Evolutionary conservation across 2,888 invertebrate genomes (phyloP), one percentile per base, ranked within the genome.

Genomic region (Sthenelais limicola): DNA sequence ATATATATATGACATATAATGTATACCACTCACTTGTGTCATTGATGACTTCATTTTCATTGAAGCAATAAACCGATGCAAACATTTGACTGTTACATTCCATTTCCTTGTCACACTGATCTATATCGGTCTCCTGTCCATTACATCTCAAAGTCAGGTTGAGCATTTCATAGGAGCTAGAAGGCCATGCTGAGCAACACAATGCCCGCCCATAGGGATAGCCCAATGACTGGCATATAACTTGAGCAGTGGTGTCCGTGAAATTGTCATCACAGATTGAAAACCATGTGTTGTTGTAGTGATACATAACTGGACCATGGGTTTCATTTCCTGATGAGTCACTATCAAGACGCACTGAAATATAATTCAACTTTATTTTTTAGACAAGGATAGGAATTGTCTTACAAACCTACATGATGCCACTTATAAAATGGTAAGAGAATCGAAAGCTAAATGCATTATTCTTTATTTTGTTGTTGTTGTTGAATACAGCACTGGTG

Each of bases 261-360:
- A 85, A 85, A 3, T 78, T 80, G 1, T 80, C 78, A 54, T 83
- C 82, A 76, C 84, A 84, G 3, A 85, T 80, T 15, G 78, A 72
- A 24, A 66, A 68, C 84, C 83, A 85, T 0, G 72, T 69, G 52
- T 76, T 68, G 35, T 80, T 79, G 28, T 79, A 74, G 67, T 81
- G 77, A 51, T 78, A 69, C 28, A 80, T 72, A 0, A 85, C 81
- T 0, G 82, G 81, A 5, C 85, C 85, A 68, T 81, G 38, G 24
- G 58, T 58, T 18, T n/a, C 18, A 47, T 71, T 56, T 3, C 51
- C 68, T 5, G 33, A 24, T 1, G 49, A 15, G 1, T 2, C 12
- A 1, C 33, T 47, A 33, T 48, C 68, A 12, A 68, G 48, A 15
- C 68, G 68, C 3, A 68, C 68, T 68, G 68, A 3, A 7, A 28